phyloP scores from a whole-genome alignment of 53 echinoderm and acorn worm genomes.

The Arbacia lixula region DNA sequence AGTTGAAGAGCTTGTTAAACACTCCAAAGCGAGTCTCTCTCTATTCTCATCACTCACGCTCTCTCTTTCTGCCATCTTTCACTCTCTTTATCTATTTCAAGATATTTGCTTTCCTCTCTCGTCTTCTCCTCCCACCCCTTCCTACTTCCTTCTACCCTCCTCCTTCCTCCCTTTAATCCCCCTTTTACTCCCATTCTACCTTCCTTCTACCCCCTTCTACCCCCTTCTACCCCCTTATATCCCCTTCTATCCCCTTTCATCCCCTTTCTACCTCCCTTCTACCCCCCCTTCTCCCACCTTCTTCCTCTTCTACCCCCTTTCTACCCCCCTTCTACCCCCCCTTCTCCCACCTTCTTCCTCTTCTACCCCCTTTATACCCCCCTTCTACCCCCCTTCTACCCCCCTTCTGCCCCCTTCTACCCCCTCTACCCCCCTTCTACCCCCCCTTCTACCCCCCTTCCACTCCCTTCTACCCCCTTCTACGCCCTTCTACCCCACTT shows the following conservation, averaged over 20 bases:
- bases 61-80: constrained; percentile 11
- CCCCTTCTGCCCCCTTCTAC: too few relatives aligned
- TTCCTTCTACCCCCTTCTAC: neutral
- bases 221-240: neutral
- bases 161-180: neutral
- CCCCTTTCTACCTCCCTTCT: neutral
- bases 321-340: too few relatives aligned
- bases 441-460: too few relatives aligned
- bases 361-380: too few relatives aligned
- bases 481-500: too few relatives aligned
- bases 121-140: neutral
- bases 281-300: too few relatives aligned
- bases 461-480: too few relatives aligned
- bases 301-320: too few relatives aligned
- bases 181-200: neutral
- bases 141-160: too few relatives aligned
- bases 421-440: too few relatives aligned
- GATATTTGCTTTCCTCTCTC: neutral
- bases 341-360: too few relatives aligned
- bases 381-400: too few relatives aligned
- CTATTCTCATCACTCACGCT: neutral
- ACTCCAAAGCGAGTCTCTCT: neutral
- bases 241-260: neutral
- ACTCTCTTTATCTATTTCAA: neutral
- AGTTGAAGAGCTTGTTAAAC: constrained; percentile 7